Base-by-base conservation (phyloP, 2,888 invertebrate genomes). In the Pammene aurita region DNA sequence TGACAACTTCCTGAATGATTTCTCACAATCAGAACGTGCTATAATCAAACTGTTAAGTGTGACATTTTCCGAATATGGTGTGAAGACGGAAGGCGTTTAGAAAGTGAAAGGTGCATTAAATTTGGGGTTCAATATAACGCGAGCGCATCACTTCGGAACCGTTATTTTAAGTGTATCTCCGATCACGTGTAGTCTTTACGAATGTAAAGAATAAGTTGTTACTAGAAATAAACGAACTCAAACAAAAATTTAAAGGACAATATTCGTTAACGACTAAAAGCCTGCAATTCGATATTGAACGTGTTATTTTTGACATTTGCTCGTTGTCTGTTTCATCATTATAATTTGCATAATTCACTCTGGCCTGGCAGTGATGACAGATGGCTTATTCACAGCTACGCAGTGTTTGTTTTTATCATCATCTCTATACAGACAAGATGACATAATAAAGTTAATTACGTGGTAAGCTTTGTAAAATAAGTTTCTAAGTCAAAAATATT, bases 81-180 rank as follows among this genome's bases (percentile, higher is more conserved):
- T 70, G 14, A 41, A 70, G 48, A 70, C 54, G 38, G 60, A 54
- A 62, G 69, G 55, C 18, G 69, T 46, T 69, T 69, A 69, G 69
- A 76, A 74, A 77, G 77, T 77, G 76, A 80, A 78, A 80, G 76
- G 71, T 55, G 71, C 61, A 55, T 64, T 71, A 73, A 72, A 75
- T 74, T 71, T 54, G 60, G 54, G 54, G 7, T 34, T 46, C 7
- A 38, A 1, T 13, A 42, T 7, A 34, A 13, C 34, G n/a, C n/a
- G 54, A n/a, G 34, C n/a, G 54, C 54, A 54, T 54, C 34, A 54
- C 52, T 16, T 13, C n/a, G 5, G 9, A 54, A n/a, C 54, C 54
- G n/a, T 34, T 34, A 50, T 26, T 52, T 1, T 54, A 54, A 54
- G 7, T n/a, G 54, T 52, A 54, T 54, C 54, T 54, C 2, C 13